Percentiles rank a stretch among this genome's conserved stretches.
Conservation (phyloP, 2,888 invertebrate genomes). For the Eristalinus sepulchralis region DNA sequence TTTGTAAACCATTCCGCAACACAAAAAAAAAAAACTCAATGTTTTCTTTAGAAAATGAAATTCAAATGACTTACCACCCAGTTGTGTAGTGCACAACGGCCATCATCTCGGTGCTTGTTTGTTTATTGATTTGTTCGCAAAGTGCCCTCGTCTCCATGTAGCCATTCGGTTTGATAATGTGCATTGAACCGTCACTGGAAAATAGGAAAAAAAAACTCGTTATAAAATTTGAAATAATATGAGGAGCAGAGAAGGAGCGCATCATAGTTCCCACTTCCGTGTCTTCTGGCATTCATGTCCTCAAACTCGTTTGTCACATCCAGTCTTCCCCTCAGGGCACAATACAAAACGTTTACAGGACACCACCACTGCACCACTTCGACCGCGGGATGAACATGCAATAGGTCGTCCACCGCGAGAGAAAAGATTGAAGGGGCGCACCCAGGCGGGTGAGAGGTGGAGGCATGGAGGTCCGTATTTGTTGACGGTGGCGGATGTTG, state of each 20-base stretch:
- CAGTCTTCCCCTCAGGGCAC: slow-evolving; percentile 22
- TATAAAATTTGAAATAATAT: slow-evolving; percentile 62
- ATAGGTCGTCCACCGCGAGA: slow-evolving; percentile 25
- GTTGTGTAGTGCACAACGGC: slow-evolving; percentile 87
- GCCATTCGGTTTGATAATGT: slow-evolving; percentile 81
- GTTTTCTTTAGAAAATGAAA: slow-evolving; percentile 4
- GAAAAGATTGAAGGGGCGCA: slow-evolving; percentile 18
- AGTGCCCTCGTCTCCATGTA: slow-evolving; percentile 81
- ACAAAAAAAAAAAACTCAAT: background rate
- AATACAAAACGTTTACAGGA: slow-evolving; percentile 44
- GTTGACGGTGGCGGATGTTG: slow-evolving; percentile 10
- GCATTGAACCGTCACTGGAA: slow-evolving; percentile 81
- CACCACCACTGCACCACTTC: background rate
- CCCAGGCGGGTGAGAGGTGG: background rate
- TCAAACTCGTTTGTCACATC: slow-evolving; percentile 60
- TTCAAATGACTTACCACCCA: slow-evolving; percentile 84
- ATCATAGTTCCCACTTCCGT: slow-evolving; percentile 26
- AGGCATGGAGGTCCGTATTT: slow-evolving; percentile 49
- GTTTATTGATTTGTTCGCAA: slow-evolving; percentile 81
- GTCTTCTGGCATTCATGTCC: slow-evolving; percentile 42
- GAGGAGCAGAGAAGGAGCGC: slow-evolving; percentile 8
- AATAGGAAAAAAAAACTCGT: slow-evolving; percentile 63
- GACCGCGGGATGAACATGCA: slow-evolving; percentile 15
- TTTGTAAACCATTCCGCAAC: too few relatives aligned
- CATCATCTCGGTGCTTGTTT: slow-evolving; percentile 83